A percentile compares a stretch with the other conserved stretches of the same genome.
These are phyloP conservation scores for Alosa sapidissima DNA, from an alignment of 2,797 vertebrate genomes.

Conservation along the genomic window DNA sequence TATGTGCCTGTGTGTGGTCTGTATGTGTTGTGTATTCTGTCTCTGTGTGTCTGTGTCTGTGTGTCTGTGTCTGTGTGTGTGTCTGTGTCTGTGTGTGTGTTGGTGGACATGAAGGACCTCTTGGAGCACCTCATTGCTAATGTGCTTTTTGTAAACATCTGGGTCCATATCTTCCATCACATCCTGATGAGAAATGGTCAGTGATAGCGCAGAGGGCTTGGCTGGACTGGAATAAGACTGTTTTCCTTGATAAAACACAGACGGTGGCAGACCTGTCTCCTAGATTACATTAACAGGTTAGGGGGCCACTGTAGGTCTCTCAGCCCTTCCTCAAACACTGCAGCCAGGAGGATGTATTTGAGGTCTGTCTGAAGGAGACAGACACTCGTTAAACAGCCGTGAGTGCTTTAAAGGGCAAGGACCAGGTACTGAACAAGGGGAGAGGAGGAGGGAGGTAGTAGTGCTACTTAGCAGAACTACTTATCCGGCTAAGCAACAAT, in stretches of 20 bases:
- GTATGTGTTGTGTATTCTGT: not conserved
- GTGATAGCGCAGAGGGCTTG: not conserved
- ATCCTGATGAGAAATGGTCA: not conserved
- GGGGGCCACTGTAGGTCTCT: not conserved
- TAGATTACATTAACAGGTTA: not conserved
- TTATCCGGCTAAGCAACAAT: not conserved
- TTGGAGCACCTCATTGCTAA: conserved; percentile 20
- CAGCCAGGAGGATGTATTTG: not conserved
- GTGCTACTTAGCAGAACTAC: not conserved
- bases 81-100: not conserved
- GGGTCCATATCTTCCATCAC: not conserved
- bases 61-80: not conserved
- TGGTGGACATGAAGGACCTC: not conserved
- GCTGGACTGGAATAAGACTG: conserved; percentile 25
- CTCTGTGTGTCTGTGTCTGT: not conserved
- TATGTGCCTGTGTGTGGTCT: too few relatives aligned
- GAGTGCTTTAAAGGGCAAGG: not conserved
- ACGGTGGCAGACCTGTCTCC: not conserved
- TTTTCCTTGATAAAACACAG: conserved; percentile 34
- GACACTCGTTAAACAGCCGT: not conserved
- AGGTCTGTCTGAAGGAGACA: not conserved
- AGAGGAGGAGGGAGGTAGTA: not conserved
- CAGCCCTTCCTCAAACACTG: not conserved
- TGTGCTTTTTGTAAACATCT: not conserved
- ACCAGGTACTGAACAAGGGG: not conserved